Evolutionary conservation across 1,140 invertebrate genomes (phyloP).

Genomic region (Camponotus floridanus): DNA sequence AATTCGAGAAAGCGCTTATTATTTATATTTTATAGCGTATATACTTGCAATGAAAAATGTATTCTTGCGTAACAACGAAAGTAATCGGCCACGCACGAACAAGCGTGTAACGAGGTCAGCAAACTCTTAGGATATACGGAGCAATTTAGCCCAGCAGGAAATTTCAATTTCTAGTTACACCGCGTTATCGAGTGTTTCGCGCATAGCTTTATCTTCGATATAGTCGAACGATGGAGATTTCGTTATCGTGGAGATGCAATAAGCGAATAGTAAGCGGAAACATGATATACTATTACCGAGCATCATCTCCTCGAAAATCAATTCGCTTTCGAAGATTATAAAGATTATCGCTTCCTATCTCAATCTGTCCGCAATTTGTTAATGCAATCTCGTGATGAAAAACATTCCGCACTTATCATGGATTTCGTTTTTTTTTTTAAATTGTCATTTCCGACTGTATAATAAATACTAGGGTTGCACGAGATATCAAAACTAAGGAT

Average conservation of each 20-base stretch:
- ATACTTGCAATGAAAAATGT: slow-evolving; percentile 50
- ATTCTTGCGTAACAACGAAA: slow-evolving; percentile 50
- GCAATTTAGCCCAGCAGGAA: slow-evolving; percentile 47
- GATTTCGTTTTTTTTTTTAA: neutral
- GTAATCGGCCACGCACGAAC: slow-evolving; percentile 53
- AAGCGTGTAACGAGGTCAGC: slow-evolving; percentile 48
- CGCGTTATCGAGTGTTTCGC: slow-evolving; percentile 50
- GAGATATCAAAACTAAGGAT: no score
- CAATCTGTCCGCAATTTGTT: slow-evolving; percentile 29
- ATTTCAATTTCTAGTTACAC: slow-evolving; percentile 61
- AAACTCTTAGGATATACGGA: slow-evolving; percentile 48
- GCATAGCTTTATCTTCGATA: slow-evolving; percentile 59
- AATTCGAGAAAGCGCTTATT: slow-evolving; percentile 6
- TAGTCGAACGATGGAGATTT: slow-evolving; percentile 32
- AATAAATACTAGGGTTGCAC: no score
- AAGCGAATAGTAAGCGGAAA: slow-evolving; percentile 41
- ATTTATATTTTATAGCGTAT: neutral
- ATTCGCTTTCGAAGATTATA: slow-evolving; percentile 29
- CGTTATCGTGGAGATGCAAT: slow-evolving; percentile 57
- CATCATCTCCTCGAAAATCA: slow-evolving; percentile 17
- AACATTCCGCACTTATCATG: neutral
- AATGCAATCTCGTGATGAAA: slow-evolving; percentile 20
- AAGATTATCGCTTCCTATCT: slow-evolving; percentile 13
- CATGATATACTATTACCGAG: slow-evolving; percentile 27
- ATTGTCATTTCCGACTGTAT: neutral